A percentile compares a stretch with the other conserved stretches of the same genome.
Evolutionary conservation across 2,113 vertebrate species (phyloP).

Genomic region (Australoheros scitulus): DNA sequence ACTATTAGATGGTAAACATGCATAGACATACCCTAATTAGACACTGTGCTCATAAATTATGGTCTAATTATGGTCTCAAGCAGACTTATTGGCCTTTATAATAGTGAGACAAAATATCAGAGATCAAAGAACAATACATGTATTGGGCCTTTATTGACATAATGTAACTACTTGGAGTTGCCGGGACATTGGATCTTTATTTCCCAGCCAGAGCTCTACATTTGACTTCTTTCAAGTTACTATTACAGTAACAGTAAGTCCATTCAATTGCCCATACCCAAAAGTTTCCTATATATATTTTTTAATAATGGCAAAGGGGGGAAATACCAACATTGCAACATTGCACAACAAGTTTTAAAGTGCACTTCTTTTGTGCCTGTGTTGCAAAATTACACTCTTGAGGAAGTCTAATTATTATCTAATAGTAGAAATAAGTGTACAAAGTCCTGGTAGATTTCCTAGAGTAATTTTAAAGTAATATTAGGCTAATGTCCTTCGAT

Average conservation of each 20-base stretch:
- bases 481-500: not conserved
- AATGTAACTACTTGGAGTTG: not conserved
- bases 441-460: not conserved
- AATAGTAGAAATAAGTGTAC: not conserved
- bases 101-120: not conserved
- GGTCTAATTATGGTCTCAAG: not conserved
- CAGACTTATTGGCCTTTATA: fast-evolving
- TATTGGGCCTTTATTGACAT: not conserved
- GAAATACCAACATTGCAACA: not conserved
- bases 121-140: not conserved
- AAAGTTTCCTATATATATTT: not conserved
- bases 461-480: not conserved
- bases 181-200: not conserved
- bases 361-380: not conserved
- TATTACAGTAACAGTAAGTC: not conserved
- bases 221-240: not conserved
- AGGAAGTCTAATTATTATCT: not conserved
- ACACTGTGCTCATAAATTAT: not conserved
- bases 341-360: slow-evolving; percentile 1
- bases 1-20: not conserved
- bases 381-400: not conserved
- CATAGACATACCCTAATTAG: not conserved
- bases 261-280: not conserved
- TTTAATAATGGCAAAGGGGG: not conserved
- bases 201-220: not conserved